Percentiles rank a stretch among this genome's conserved stretches.
These are phyloP conservation scores for Yponomeuta sedellus DNA, from an alignment of 2,888 invertebrate species.

Conservation along the genomic window DNA sequence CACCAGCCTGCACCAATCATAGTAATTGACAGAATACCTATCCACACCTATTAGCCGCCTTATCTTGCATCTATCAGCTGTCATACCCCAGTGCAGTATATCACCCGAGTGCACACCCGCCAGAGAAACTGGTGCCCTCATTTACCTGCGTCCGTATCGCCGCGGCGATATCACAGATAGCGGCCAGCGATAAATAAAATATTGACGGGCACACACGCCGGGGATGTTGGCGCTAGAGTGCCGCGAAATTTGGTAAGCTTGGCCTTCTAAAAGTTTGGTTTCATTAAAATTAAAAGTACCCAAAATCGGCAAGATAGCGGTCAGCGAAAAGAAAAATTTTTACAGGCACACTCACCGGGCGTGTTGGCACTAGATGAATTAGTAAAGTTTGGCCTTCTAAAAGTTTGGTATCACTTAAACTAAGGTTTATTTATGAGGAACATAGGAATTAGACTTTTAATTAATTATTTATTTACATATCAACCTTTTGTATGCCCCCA, in stretches of 20 bases:
- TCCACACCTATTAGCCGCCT: neutral
- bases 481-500: no score
- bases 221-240: conserved; percentile 20
- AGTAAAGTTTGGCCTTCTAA: no score
- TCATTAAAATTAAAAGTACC: no score
- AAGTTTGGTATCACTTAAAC: no score
- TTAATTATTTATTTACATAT: no score
- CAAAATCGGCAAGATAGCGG: no score
- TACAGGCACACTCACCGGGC: conserved; percentile 46
- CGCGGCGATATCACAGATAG: conserved; percentile 57
- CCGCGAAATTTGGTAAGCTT: no score
- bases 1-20: neutral
- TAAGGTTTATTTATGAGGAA: no score
- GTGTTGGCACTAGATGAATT: conserved; percentile 11
- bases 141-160: conserved; percentile 59
- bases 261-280: no score
- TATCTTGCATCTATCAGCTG: conserved; percentile 1
- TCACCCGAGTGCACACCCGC: neutral
- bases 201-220: conserved; percentile 51
- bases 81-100: neutral
- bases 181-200: conserved; percentile 63
- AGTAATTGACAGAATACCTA: neutral
- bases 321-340: conserved; percentile 67
- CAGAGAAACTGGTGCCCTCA: conserved; percentile 39
- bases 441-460: no score